Evolutionary conservation across 2,113 vertebrate genomes (phyloP).

Genomic region (Lepidothrix coronata): DNA sequence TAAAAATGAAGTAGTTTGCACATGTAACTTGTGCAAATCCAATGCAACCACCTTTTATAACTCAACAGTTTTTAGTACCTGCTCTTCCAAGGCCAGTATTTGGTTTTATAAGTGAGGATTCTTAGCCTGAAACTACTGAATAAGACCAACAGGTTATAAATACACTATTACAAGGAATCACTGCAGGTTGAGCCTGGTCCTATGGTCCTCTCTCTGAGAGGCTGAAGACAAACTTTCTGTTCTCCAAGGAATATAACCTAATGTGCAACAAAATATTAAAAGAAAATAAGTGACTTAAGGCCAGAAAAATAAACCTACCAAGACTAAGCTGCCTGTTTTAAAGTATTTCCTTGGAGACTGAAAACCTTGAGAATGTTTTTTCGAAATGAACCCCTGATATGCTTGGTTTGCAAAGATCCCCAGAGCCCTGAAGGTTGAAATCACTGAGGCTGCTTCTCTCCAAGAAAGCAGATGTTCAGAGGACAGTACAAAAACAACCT

Average conservation of each 20-base stretch:
- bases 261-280: slow-evolving; percentile 64
- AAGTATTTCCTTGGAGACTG: slow-evolving; percentile 52
- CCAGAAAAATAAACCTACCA: slow-evolving; percentile 11
- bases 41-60: background rate
- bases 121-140: background rate
- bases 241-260: slow-evolving; percentile 47
- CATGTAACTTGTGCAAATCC: background rate
- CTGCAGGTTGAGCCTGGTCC: background rate
- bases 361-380: slow-evolving; percentile 60
- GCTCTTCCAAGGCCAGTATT: background rate
- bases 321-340: slow-evolving; percentile 58
- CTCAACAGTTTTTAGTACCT: background rate
- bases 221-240: slow-evolving; percentile 25
- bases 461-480: slow-evolving; percentile 65
- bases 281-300: slow-evolving; percentile 58
- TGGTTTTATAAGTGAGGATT: background rate
- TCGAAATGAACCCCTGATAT: slow-evolving; percentile 60
- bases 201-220: background rate
- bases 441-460: slow-evolving; percentile 52
- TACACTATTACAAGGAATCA: background rate
- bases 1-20: background rate
- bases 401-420: slow-evolving; percentile 70
- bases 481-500: slow-evolving; percentile 35
- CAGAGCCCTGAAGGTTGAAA: slow-evolving; percentile 55
- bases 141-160: background rate